Percentiles rank a stretch among this genome's conserved stretches.
Evolutionary conservation across 2,113 vertebrate species (phyloP).

Genomic region (Grammomys dolichurus): DNA sequence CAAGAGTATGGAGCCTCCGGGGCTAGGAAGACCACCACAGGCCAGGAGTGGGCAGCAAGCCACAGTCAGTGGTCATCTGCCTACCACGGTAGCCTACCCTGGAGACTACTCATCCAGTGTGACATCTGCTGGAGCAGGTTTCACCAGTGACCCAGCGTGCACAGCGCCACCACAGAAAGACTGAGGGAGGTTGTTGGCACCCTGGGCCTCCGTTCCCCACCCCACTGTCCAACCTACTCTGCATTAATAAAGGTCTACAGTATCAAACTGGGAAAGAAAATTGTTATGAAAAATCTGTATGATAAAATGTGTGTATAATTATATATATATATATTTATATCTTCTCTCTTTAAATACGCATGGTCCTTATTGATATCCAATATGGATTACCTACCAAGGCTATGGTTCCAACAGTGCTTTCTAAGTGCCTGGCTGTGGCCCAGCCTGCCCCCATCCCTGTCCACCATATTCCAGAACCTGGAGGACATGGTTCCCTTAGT

Average conservation of each 20-base stretch:
- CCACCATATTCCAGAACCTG: slow-evolving; percentile 77
- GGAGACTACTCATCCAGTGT: not conserved
- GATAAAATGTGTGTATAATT: slow-evolving; percentile 89
- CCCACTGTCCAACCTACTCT: slow-evolving; percentile 77
- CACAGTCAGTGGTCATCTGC: rapidly evolving
- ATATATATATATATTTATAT: slow-evolving; percentile 89
- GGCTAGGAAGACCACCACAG: not conserved
- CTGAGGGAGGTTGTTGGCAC: slow-evolving; percentile 66
- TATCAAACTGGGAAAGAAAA: slow-evolving; percentile 87
- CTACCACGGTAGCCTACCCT: not conserved
- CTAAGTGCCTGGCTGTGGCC: slow-evolving; percentile 77
- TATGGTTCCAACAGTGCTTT: slow-evolving; percentile 85
- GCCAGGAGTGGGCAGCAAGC: not conserved
- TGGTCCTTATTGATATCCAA: slow-evolving; percentile 95
- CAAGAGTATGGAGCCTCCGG: not conserved
- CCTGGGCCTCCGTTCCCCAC: slow-evolving; percentile 73
- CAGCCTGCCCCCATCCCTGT: slow-evolving; percentile 73
- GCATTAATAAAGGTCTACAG: slow-evolving; percentile 86
- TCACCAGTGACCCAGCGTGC: not conserved
- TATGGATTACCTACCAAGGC: slow-evolving; percentile 97
- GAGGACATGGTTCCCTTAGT: slow-evolving; percentile 57
- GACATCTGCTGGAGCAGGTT: not conserved
- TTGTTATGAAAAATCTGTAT: slow-evolving; percentile 90
- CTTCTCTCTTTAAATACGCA: slow-evolving; percentile 89
- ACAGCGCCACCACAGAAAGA: not conserved